These are phyloP conservation scores for Takifugu ocellatus DNA, from an alignment of 2,797 vertebrate genomes.

Conservation along the genomic window DNA sequence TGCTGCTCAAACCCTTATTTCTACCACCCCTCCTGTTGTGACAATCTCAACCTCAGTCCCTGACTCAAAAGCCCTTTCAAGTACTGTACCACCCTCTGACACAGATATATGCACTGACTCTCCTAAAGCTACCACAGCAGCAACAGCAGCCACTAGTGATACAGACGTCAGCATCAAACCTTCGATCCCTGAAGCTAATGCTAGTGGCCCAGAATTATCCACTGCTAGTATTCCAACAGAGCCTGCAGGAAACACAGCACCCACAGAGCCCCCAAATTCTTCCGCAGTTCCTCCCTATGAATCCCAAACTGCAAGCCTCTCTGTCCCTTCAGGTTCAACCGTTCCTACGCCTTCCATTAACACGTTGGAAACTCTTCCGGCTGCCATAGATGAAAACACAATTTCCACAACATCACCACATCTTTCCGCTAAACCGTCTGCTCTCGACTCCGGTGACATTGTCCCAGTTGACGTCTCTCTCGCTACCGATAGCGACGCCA, in stretches of 20 bases:
- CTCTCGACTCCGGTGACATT: constrained; percentile 26
- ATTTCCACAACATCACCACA: constrained; percentile 35
- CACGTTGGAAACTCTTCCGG: constrained; percentile 35
- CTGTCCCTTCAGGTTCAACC: constrained; percentile 36
- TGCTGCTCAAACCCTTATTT: constrained; percentile 13
- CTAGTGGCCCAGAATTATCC: constrained; percentile 17
- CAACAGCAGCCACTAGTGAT: constrained; percentile 24
- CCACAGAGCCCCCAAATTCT: constrained; percentile 25
- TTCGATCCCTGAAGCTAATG: constrained; percentile 27
- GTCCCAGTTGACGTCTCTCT: constrained; percentile 21
- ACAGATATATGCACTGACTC: constrained; percentile 52
- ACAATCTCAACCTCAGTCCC: constrained; percentile 51
- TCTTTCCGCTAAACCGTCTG: constrained; percentile 23
- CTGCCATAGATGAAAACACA: constrained; percentile 23
- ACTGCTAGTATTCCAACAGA: constrained; percentile 13
- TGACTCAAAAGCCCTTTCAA: constrained; percentile 41
- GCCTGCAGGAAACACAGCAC: constrained; percentile 21
- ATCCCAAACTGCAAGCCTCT: constrained; percentile 25
- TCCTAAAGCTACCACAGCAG: constrained; percentile 29
- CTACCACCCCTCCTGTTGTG: constrained; percentile 18
- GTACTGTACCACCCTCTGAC: constrained; percentile 44
- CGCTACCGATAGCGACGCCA: constrained; percentile 27
- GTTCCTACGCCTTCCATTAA: constrained; percentile 33
- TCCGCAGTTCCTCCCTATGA: constrained; percentile 36
- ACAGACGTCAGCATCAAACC: constrained; percentile 34